phyloP scores from a whole-genome alignment of 2,113 vertebrate species.

The Rhea pennata region DNA sequence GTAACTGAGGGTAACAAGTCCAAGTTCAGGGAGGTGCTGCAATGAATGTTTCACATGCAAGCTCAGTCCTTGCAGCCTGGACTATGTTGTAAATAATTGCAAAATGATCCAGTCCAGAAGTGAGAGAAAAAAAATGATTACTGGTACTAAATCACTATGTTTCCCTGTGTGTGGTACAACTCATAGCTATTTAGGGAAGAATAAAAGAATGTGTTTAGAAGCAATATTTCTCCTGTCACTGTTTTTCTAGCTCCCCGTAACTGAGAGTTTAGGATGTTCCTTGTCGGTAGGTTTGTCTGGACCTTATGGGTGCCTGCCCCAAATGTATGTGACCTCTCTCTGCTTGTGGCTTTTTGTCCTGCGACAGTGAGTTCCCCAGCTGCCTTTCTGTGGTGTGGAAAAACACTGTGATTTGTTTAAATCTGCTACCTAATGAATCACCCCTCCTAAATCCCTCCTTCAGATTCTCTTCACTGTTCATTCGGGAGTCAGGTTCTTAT shows the following conservation, averaged over 20 bases:
- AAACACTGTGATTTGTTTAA: neutral
- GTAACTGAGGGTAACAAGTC: neutral
- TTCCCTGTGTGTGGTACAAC: neutral
- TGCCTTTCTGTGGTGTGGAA: neutral
- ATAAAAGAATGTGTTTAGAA: rapidly evolving
- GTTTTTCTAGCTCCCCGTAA: neutral
- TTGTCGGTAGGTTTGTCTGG: neutral
- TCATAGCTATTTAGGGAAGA: neutral
- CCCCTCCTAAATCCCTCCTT: rapidly evolving
- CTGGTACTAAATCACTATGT: neutral
- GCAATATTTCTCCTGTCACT: neutral
- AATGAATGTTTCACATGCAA: too few species aligned
- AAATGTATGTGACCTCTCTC: rapidly evolving
- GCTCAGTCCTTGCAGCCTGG: neutral
- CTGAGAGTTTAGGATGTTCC: neutral
- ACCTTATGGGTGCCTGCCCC: neutral
- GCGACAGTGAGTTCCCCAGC: too few species aligned
- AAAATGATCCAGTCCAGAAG: neutral
- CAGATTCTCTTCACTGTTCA: rapidly evolving
- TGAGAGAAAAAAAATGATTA: neutral
- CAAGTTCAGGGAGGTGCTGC: neutral
- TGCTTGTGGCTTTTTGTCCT: neutral
- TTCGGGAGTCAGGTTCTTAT: neutral
- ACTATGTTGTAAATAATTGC: neutral
- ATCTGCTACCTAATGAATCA: rapidly evolving